These are phyloP conservation scores for Pantala flavescens DNA, from an alignment of 1,140 invertebrate genomes.

Conservation along the genomic window DNA sequence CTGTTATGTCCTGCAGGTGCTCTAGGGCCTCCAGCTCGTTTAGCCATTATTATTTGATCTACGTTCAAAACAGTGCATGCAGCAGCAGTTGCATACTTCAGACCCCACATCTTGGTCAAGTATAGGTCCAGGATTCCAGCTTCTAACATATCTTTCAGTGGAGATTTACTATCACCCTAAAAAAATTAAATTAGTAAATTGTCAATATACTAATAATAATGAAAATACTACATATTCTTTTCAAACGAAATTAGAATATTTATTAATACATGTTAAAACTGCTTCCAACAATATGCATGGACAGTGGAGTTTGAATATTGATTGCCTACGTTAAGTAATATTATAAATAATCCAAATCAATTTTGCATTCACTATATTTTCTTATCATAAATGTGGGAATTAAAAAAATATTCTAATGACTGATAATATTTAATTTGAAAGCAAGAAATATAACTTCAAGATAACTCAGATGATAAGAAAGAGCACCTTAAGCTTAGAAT, in stretches of 20 bases:
- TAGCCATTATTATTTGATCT: slow-evolving; percentile 99
- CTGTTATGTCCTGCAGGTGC: slow-evolving; percentile 52
- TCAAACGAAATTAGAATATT: too few species aligned
- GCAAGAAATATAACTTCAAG: too few species aligned
- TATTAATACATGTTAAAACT: neutral
- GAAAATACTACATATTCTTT: too few species aligned
- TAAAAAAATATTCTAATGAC: too few species aligned
- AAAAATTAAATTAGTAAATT: slow-evolving; percentile 25
- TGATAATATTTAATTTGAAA: too few species aligned
- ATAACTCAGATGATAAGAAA: too few species aligned
- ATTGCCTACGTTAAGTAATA: too few species aligned
- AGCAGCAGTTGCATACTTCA: slow-evolving; percentile 90
- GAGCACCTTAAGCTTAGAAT: too few species aligned
- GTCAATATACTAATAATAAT: slow-evolving; percentile 9
- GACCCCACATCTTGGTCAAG: slow-evolving; percentile 79
- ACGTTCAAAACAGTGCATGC: slow-evolving; percentile 90
- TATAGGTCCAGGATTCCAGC: slow-evolving; percentile 75
- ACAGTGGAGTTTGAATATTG: neutral
- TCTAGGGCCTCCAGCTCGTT: slow-evolving; percentile 91
- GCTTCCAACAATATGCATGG: neutral
- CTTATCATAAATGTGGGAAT: too few species aligned
- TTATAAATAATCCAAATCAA: too few species aligned
- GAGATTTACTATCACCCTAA: slow-evolving; percentile 40
- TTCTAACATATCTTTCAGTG: slow-evolving; percentile 62
- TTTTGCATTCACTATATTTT: too few species aligned